Percentiles rank a stretch among this genome's conserved stretches.
phyloP scores from a whole-genome alignment of 2,113 vertebrate species.

The Motacilla tschutschensis region DNA sequence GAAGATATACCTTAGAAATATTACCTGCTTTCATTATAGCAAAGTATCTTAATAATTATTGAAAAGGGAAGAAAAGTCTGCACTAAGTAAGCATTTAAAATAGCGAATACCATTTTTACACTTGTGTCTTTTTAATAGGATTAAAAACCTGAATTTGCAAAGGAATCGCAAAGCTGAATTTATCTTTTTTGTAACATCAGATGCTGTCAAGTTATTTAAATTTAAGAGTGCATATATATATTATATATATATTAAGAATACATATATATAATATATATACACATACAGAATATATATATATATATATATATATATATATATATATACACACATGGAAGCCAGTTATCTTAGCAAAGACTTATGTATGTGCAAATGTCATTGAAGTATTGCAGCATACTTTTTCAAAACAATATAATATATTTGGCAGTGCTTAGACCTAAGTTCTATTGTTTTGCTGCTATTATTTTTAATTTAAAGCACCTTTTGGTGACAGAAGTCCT shows the following conservation, averaged over 20 bases:
- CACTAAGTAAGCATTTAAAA: background rate
- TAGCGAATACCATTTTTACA: background rate
- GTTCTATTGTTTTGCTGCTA: background rate
- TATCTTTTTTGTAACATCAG: background rate
- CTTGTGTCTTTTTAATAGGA: constrained; percentile 1
- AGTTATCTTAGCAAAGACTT: background rate
- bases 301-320: background rate
- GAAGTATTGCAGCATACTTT: background rate
- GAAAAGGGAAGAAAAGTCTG: background rate
- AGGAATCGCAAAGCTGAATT: background rate
- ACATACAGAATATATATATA: background rate
- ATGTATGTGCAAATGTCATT: background rate
- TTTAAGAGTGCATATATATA: background rate
- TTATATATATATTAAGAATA: too few species aligned
- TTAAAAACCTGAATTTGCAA: background rate
- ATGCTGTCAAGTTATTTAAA: background rate
- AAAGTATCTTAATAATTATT: constrained; percentile 20
- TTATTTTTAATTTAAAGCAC: background rate
- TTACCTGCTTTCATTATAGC: background rate
- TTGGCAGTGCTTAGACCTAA: background rate
- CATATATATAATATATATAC: background rate
- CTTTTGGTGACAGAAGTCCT: background rate
- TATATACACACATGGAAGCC: background rate
- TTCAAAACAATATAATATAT: background rate
- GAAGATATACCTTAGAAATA: background rate